A percentile compares a stretch with the other conserved stretches of the same genome.
These are phyloP conservation scores for Perca fluviatilis DNA, from an alignment of 2,113 vertebrate species.

Conservation along the genomic window DNA sequence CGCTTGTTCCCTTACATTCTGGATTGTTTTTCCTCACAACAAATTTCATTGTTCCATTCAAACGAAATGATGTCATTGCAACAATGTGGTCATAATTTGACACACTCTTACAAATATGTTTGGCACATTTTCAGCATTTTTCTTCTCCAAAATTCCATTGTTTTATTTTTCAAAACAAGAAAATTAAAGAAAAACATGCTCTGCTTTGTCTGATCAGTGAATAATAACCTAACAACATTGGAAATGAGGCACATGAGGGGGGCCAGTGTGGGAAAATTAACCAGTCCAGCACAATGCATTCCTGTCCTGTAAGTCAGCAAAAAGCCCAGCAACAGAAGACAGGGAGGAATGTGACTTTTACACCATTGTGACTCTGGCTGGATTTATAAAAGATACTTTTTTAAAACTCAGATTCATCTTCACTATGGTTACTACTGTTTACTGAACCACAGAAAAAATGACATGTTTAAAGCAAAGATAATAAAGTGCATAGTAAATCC, in stretches of 20 bases:
- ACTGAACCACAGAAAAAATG: not conserved
- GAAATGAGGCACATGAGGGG: conserved; percentile 67
- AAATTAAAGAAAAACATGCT: conserved; percentile 23
- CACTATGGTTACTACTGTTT: not conserved
- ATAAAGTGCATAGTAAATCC: not conserved
- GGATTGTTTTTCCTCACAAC: conserved; percentile 26
- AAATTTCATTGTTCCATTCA: conserved; percentile 23
- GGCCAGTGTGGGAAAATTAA: conserved; percentile 66
- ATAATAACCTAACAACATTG: conserved; percentile 43
- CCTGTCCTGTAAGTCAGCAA: conserved; percentile 70
- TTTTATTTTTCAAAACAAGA: not conserved
- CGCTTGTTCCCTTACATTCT: conserved; percentile 48
- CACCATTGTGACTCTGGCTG: conserved; percentile 33
- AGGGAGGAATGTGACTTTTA: conserved; percentile 76
- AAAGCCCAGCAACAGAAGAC: conserved; percentile 69
- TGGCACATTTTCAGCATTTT: conserved; percentile 39
- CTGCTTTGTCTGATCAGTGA: conserved; percentile 37
- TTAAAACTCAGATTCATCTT: conserved; percentile 12
- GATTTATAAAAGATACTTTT: conserved; percentile 33
- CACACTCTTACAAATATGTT: conserved; percentile 9
- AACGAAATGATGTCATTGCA: conserved; percentile 10
- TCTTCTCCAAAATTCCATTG: conserved; percentile 4
- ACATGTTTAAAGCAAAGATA: conserved; percentile 1
- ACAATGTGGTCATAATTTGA: conserved; percentile 1
- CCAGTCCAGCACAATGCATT: conserved; percentile 74